These are phyloP conservation scores for Callimico goeldii DNA, from an alignment of 2,797 vertebrate species.

Conservation along the genomic window DNA sequence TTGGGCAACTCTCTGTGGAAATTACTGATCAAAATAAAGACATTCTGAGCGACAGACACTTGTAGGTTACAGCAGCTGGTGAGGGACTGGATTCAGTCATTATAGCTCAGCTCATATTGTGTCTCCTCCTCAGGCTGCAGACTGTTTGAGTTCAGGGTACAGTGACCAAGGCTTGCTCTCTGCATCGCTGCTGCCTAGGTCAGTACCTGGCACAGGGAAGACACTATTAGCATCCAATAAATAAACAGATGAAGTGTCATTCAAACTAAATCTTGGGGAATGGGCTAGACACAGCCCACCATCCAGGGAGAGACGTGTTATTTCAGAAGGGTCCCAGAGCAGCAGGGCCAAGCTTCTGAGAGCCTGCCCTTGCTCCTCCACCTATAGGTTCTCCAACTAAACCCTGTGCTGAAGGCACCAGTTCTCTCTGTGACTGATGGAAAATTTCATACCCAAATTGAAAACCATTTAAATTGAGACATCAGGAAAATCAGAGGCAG, in stretches of 20 bases:
- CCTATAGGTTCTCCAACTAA: neutral
- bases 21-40: neutral
- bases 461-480: constrained; percentile 46
- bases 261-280: too few species aligned
- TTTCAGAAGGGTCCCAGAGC: fast-evolving
- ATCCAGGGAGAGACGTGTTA: fast-evolving
- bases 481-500: neutral
- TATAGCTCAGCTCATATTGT: fast-evolving
- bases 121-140: neutral
- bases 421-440: constrained; percentile 15
- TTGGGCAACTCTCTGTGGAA: neutral
- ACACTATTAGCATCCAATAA: neutral
- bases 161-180: neutral
- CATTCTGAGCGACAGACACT: neutral
- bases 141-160: neutral
- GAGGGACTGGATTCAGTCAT: neutral
- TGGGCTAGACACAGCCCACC: neutral
- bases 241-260: neutral
- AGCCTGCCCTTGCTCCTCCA: neutral
- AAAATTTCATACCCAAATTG: constrained; percentile 44
- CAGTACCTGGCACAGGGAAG: neutral
- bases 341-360: neutral
- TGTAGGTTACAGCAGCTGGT: neutral
- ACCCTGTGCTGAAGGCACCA: neutral
- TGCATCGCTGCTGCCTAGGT: neutral